phyloP scores from a whole-genome alignment of 2,113 vertebrate species.

The Emydura subglobosa region DNA sequence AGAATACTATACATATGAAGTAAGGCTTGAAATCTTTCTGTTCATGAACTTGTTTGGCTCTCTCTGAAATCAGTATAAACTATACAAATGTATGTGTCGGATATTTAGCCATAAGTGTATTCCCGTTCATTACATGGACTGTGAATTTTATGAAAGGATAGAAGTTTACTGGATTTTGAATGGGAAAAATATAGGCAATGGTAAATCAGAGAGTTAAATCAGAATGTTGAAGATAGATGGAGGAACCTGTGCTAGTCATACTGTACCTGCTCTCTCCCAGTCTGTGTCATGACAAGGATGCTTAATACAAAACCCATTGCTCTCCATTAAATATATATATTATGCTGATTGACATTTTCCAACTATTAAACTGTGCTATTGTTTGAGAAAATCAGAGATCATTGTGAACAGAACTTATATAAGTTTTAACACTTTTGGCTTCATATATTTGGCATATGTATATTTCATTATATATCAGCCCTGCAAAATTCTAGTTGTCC shows the following conservation, averaged over 20 bases:
- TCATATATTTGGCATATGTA: accelerated
- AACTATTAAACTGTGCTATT: not conserved
- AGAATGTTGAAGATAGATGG: not conserved
- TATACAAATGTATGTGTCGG: not conserved
- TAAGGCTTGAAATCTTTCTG: not conserved
- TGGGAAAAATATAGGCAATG: accelerated
- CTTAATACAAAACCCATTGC: not conserved
- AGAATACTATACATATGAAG: not conserved
- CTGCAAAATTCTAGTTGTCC: not conserved
- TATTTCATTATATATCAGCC: not conserved
- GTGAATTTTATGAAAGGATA: accelerated
- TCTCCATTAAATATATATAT: not conserved
- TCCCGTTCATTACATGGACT: accelerated
- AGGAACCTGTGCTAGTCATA: too few species aligned
- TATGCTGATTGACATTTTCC: not conserved
- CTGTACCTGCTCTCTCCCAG: not conserved
- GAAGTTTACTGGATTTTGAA: not conserved
- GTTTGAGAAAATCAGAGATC: not conserved
- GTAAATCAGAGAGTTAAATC: slow-evolving; percentile 17
- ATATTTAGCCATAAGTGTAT: not conserved
- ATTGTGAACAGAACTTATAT: not conserved
- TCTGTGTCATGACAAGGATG: not conserved
- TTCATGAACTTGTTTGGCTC: not conserved
- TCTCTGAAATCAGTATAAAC: not conserved
- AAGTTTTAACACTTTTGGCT: not conserved